Conservation (phyloP, 2,797 vertebrate species). For the Cheirogaleus major region DNA sequence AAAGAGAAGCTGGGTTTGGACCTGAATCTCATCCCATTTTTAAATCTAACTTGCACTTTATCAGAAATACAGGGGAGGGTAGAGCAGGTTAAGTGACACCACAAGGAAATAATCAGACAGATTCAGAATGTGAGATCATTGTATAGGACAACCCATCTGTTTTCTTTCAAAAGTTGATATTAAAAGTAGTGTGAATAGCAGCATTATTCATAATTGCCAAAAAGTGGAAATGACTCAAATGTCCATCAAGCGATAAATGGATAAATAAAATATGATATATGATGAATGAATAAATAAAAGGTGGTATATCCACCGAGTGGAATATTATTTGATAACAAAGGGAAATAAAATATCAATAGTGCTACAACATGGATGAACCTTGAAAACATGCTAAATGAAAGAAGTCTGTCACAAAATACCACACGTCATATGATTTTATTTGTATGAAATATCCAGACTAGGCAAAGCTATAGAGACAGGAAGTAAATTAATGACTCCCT, state of each 20-base stretch:
- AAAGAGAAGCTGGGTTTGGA: background rate
- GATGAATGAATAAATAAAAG: background rate
- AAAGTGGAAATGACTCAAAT: background rate
- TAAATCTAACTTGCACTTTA: background rate
- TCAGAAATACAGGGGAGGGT: background rate
- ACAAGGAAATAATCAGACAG: background rate
- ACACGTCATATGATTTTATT: background rate
- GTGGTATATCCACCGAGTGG: background rate
- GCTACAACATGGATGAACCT: background rate
- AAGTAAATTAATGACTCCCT: background rate
- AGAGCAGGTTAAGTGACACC: background rate
- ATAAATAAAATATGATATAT: background rate
- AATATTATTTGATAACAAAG: background rate
- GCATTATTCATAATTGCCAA: background rate
- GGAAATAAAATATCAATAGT: background rate
- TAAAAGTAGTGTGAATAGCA: background rate
- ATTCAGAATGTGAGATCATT: background rate
- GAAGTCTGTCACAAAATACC: background rate
- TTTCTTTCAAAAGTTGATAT: constrained; percentile 3
- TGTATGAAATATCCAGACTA: background rate
- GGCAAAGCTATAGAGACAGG: background rate
- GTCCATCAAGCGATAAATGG: background rate
- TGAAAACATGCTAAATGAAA: background rate
- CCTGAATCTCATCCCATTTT: background rate
- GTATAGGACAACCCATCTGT: background rate